A percentile compares a stretch with the other conserved stretches of the same genome.
Conservation (phyloP, 2,888 invertebrate genomes). For the Eubasilissa splendida region DNA sequence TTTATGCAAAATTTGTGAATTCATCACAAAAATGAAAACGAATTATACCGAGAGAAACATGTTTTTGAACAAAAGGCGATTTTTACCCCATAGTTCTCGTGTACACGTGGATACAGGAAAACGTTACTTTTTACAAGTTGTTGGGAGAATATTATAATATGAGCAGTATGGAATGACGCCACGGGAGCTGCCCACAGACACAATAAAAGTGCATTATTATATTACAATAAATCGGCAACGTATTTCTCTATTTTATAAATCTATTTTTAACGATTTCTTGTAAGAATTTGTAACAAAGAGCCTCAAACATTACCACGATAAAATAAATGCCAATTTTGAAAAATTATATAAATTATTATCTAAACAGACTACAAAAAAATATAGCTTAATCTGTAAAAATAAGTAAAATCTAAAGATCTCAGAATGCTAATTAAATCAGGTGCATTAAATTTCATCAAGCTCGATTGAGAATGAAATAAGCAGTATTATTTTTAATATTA, state of each 20-base stretch:
- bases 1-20: slow-evolving; percentile 31
- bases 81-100: no score
- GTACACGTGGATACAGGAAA: not conserved
- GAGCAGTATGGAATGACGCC: slow-evolving; percentile 20
- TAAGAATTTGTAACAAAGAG: not conserved
- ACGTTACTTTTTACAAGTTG: not conserved
- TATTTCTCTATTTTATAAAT: slow-evolving; percentile 24
- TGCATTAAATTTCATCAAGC: no score
- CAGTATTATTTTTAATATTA: no score
- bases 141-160: not conserved
- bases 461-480: no score
- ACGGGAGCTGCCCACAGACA: slow-evolving; percentile 27
- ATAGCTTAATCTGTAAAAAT: no score
- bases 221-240: slow-evolving; percentile 37
- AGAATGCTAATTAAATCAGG: no score
- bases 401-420: no score
- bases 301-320: slow-evolving; percentile 23
- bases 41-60: not conserved
- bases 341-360: no score
- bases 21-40: not conserved
- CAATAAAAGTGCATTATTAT: slow-evolving; percentile 29
- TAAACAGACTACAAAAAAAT: no score
- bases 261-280: slow-evolving; percentile 39
- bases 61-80: not conserved
- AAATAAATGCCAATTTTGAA: not conserved